Evolutionary conservation across 2,888 invertebrate species (phyloP), one percentile per base, ranked within the genome.

Genomic region (Junonia oenone): DNA sequence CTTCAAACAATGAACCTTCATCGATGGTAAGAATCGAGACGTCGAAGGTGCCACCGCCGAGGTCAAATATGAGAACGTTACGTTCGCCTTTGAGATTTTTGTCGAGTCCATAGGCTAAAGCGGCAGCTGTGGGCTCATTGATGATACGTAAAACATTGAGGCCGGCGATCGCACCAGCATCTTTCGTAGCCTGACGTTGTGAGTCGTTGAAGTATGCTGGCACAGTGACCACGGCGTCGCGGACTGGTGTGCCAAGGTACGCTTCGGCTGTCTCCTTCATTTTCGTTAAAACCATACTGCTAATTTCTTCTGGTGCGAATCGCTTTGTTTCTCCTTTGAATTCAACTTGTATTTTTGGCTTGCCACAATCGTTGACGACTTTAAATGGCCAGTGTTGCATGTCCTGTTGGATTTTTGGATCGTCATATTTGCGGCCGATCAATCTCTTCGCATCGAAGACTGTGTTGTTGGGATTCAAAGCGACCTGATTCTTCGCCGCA

Each of bases 351-450:
- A 94, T 92, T 74, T 93, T 94, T 0, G 94, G 94, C 64, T 94
- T 94, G 35, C 93, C 91, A 46, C 84, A 81, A 49, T 94, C 94
- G 64, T 82, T 93, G 50, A 93, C 73, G 1, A 95, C 94, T 68
- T 91, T 92, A 82, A 97, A 97, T 1, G 96, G 95, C 96, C 96
- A 97, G 66, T 94, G 94, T 68, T 95, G 93, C 91, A 95, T 93
- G 75, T 97, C 96, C 38, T 92, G 91, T 69, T 95, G 95, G 26
- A 96, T 95, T 67, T 94, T 93, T 71, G 86, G 88, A 72, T 96
- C 96, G 66, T 93, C 93, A 73, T 91, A 96, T 63, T 93, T 94
- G 62, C 96, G 92, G 35, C 97, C 97, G 73, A 97, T 96, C 56
- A 97, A 83, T 51, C 96, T 92, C 74, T 96, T 96, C 6, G 95